Evolutionary conservation across 2,888 invertebrate genomes (phyloP).

Genomic region (Plusia festucae): DNA sequence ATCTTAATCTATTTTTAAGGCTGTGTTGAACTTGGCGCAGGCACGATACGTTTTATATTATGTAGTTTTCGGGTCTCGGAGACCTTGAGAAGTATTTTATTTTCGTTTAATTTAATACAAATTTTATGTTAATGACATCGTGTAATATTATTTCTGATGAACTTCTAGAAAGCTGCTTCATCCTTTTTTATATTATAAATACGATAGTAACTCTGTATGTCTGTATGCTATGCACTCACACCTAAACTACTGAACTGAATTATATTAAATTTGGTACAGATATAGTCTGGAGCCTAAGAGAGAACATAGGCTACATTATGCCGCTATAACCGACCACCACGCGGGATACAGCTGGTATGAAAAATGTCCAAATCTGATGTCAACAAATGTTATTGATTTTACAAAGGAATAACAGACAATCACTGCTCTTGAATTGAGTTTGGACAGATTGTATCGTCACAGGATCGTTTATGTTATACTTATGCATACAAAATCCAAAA

Average conservation of each 20-base stretch:
- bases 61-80: constrained; percentile 34
- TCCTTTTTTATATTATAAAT: too few species aligned
- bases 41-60: constrained; percentile 12
- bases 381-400: not conserved
- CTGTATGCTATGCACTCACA: too few species aligned
- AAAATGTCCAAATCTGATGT: too few species aligned
- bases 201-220: too few species aligned
- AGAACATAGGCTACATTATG: too few species aligned
- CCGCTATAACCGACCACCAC: too few species aligned
- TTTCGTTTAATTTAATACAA: constrained; percentile 11
- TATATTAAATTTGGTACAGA: too few species aligned
- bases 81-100: constrained; percentile 44
- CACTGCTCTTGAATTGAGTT: not conserved
- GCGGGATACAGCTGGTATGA: too few species aligned
- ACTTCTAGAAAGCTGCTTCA: not conserved
- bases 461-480: not conserved
- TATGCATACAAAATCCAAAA: not conserved
- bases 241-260: too few species aligned
- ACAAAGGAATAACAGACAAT: too few species aligned
- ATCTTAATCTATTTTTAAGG: constrained; percentile 53
- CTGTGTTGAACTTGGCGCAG: constrained; percentile 46
- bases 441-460: not conserved
- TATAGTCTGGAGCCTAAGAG: too few species aligned
- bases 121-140: constrained; percentile 10
- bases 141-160: too few species aligned